These are phyloP conservation scores for Onychomys leucogaster DNA, from an alignment of 2,797 vertebrate species.

Conservation along the genomic window DNA sequence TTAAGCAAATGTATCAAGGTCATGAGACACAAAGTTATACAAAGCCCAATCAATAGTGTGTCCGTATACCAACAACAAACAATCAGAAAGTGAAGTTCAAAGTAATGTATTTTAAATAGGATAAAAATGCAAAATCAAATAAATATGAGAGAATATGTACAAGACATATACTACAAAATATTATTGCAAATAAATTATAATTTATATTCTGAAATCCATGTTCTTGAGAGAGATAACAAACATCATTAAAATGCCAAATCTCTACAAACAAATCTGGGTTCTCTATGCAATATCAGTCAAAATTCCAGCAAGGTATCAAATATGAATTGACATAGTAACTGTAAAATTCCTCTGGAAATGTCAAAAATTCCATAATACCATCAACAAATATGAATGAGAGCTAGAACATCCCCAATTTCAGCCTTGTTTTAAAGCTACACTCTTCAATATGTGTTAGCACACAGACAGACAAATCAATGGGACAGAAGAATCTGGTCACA, in stretches of 20 bases:
- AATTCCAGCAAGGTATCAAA: neutral
- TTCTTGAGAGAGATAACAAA: neutral
- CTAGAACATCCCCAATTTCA: neutral
- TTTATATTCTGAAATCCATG: neutral
- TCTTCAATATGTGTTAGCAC: neutral
- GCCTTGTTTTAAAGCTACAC: neutral
- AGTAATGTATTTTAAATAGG: neutral
- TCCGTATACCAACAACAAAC: neutral
- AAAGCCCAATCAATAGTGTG: neutral
- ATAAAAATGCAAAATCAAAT: neutral
- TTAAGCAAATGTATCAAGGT: neutral
- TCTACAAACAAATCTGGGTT: neutral
- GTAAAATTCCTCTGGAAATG: neutral
- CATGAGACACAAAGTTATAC: neutral
- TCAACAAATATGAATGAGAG: neutral
- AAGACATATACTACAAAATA: neutral
- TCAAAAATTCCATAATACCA: neutral
- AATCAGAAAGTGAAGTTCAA: conserved; percentile 19
- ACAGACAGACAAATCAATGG: neutral
- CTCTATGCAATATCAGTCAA: neutral
- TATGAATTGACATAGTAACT: neutral
- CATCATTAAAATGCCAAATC: neutral
- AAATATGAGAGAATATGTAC: neutral
- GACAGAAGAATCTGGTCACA: neutral
- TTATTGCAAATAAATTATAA: neutral